A percentile compares a stretch with the other conserved stretches of the same genome.
Conservation (phyloP, 1,140 invertebrate species). For the Meloidogyne chitwoodi region DNA sequence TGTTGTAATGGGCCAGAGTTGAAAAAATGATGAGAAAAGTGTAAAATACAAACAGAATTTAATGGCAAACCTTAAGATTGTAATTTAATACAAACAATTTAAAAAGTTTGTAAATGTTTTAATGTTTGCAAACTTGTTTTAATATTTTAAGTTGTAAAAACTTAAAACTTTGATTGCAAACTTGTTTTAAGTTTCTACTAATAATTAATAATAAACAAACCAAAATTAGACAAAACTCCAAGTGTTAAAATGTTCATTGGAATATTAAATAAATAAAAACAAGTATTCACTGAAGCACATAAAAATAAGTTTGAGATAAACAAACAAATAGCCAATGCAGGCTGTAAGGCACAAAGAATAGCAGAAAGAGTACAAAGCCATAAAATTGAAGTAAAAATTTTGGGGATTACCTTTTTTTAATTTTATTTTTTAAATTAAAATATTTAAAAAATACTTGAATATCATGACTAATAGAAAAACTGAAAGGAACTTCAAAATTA, state of each 20-base stretch:
- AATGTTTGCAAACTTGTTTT: conserved; percentile 6
- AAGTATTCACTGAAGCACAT: conserved; percentile 1
- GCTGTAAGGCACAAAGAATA: conserved; percentile 4
- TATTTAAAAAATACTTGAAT: conserved; percentile 20
- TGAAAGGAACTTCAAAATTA: conserved; percentile 28
- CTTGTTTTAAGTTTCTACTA: not conserved
- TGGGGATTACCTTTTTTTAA: not conserved
- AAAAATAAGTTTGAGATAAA: conserved; percentile 17
- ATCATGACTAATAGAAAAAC: conserved; percentile 35
- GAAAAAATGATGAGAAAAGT: conserved; percentile 39
- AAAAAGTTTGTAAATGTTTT: not conserved
- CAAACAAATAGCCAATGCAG: conserved; percentile 2
- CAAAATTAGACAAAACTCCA: conserved; percentile 3
- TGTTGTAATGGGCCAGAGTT: conserved; percentile 32
- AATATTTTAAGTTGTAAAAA: conserved; percentile 18
- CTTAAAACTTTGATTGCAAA: not conserved
- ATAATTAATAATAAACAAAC: no score
- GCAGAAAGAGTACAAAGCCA: not conserved
- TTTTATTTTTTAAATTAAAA: not conserved
- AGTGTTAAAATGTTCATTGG: conserved; percentile 10
- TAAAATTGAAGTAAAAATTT: not conserved
- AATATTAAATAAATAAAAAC: conserved; percentile 13
- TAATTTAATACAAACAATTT: not conserved
- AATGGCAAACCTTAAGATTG: conserved; percentile 36
- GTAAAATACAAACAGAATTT: conserved; percentile 21